These are phyloP conservation scores for Acanthopagrus latus DNA, from an alignment of 2,797 vertebrate species.

Conservation along the genomic window DNA sequence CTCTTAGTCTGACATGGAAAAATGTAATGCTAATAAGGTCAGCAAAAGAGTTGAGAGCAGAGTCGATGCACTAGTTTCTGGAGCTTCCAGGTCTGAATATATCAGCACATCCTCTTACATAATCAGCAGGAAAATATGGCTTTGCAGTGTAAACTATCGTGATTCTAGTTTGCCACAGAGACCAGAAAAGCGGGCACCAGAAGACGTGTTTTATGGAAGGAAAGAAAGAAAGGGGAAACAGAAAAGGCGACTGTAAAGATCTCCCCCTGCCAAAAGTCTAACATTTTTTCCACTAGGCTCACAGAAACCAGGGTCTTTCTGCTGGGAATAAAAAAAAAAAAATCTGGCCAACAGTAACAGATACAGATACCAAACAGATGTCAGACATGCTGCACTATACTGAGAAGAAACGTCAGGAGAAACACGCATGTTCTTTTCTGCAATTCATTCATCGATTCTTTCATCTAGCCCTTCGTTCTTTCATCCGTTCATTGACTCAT, in stretches of 20 bases:
- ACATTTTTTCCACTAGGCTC: slow-evolving; percentile 71
- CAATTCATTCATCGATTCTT: slow-evolving; percentile 38
- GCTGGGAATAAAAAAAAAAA: slow-evolving; percentile 46
- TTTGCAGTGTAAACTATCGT: slow-evolving; percentile 32
- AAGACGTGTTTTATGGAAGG: slow-evolving; percentile 46
- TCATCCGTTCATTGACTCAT: slow-evolving; percentile 29
- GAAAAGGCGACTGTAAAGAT: slow-evolving; percentile 58
- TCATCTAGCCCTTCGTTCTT: slow-evolving; percentile 29
- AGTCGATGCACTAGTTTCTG: slow-evolving; percentile 23
- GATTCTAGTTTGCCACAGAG: slow-evolving; percentile 31
- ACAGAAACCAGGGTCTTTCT: slow-evolving; percentile 69
- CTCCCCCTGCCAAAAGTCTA: slow-evolving; percentile 62
- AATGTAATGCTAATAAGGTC: not conserved
- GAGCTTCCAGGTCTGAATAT: slow-evolving; percentile 15
- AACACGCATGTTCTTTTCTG: slow-evolving; percentile 30
- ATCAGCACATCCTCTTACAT: slow-evolving; percentile 21
- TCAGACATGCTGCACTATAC: slow-evolving; percentile 40
- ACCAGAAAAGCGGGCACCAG: slow-evolving; percentile 38
- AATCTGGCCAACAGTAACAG: slow-evolving; percentile 47
- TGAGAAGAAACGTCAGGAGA: slow-evolving; percentile 35
- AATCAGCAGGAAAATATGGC: slow-evolving; percentile 36
- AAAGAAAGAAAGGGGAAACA: slow-evolving; percentile 51
- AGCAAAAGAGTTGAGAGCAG: not conserved
- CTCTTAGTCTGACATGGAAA: not conserved
- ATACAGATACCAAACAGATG: slow-evolving; percentile 73